These are phyloP conservation scores for Panonychus citri DNA, from an alignment of 1,140 invertebrate species.

Conservation along the genomic window DNA sequence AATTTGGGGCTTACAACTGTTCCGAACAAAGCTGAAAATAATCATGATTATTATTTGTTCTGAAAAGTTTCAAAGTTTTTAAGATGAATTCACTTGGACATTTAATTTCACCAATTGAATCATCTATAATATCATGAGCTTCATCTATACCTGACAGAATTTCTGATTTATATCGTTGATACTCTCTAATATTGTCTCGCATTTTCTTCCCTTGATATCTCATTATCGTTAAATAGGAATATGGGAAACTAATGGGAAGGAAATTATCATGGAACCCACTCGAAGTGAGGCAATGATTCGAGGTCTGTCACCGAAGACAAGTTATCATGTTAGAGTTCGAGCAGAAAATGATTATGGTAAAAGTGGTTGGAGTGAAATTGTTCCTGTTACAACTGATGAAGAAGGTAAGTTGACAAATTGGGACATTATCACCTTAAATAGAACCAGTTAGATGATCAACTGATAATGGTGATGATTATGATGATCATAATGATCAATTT, in stretches of 20 bases:
- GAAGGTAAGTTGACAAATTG: slow-evolving; percentile 35
- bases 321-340: slow-evolving; percentile 77
- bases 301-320: slow-evolving; percentile 56
- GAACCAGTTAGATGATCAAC: too few relatives aligned
- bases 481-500: too few relatives aligned
- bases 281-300: neutral
- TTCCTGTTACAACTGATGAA: slow-evolving; percentile 78
- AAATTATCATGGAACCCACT: slow-evolving; percentile 2
- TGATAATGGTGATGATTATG: too few relatives aligned
- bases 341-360: slow-evolving; percentile 88
- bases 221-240: neutral
- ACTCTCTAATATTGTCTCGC: neutral
- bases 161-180: too few relatives aligned
- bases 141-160: too few relatives aligned
- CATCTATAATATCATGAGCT: too few relatives aligned
- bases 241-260: neutral
- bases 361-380: slow-evolving; percentile 66
- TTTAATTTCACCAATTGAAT: too few relatives aligned
- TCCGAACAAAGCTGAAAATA: too few relatives aligned
- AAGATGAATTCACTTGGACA: too few relatives aligned
- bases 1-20: too few relatives aligned
- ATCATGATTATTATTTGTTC: too few relatives aligned
- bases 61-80: too few relatives aligned
- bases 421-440: neutral
- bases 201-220: neutral